phyloP scores from a whole-genome alignment of 1,140 invertebrate species.

The Dermatophagoides farinae region DNA sequence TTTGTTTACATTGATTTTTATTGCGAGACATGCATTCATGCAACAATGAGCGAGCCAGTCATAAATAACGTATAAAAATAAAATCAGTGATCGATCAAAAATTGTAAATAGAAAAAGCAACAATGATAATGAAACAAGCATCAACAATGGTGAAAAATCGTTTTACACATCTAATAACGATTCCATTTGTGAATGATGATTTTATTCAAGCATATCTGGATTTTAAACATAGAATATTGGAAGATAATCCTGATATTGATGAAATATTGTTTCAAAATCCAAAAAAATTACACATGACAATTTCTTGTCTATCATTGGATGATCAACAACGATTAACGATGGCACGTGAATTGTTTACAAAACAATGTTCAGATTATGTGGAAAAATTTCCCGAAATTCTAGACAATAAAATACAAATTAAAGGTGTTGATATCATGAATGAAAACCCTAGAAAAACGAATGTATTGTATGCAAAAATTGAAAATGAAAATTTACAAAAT shows the following conservation, averaged over 20 bases:
- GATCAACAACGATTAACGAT: not conserved
- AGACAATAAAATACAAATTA: not conserved
- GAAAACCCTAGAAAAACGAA: not conserved
- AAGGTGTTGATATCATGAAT: not conserved
- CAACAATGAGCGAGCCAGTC: no score
- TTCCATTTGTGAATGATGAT: not conserved
- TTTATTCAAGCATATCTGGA: not conserved
- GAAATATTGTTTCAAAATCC: slow-evolving; percentile 3
- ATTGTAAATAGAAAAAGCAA: not conserved
- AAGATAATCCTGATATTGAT: not conserved
- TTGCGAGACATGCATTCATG: no score
- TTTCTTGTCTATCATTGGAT: not conserved
- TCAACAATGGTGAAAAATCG: not conserved
- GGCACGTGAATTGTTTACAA: not conserved
- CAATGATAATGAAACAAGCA: not conserved
- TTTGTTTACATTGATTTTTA: no score
- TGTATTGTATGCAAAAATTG: not conserved
- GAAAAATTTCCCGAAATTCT: not conserved
- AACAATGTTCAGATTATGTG: not conserved
- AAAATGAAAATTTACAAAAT: not conserved
- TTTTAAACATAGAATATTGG: slow-evolving; percentile 1
- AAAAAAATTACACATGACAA: slow-evolving; percentile 1
- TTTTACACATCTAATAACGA: not conserved
- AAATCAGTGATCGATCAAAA: no score
- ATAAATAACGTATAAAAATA: no score